phyloP scores from a whole-genome alignment of 2,797 vertebrate species.

The Chaetodon trifasciatus region DNA sequence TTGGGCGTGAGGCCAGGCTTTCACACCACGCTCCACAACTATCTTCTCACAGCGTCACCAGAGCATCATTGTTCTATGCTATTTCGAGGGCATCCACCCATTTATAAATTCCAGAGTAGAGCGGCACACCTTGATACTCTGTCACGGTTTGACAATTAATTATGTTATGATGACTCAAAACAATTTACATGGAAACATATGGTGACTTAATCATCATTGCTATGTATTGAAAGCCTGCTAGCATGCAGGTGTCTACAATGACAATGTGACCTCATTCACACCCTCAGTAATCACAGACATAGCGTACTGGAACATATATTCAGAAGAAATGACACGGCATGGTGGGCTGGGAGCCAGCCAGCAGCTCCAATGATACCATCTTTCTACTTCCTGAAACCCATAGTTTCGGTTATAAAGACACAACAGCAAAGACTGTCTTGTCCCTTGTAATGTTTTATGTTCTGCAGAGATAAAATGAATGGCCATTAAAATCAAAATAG shows the following conservation, averaged over 20 bases:
- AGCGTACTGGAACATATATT: not conserved
- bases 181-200: conserved; percentile 10
- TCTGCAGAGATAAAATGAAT: conserved; percentile 47
- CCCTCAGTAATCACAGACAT: not conserved
- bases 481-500: conserved; percentile 54
- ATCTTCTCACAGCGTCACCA: not conserved
- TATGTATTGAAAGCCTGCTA: not conserved
- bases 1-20: too few species aligned
- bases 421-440: conserved; percentile 17
- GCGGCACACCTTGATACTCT: conserved; percentile 46
- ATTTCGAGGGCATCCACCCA: not conserved
- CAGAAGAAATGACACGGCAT: not conserved
- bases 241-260: not conserved
- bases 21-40: not conserved
- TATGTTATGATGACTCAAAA: conserved; percentile 5
- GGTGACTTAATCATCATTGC: not conserved
- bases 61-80: conserved; percentile 1
- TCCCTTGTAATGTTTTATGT: conserved; percentile 51
- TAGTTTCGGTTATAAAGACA: conserved; percentile 34
- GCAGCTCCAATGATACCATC: conserved; percentile 17
- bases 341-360: conserved; percentile 5
- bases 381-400: conserved; percentile 31
- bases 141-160: conserved; percentile 31
- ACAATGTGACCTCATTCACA: not conserved
- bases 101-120: conserved; percentile 36